These are phyloP conservation scores for Oreortyx pictus DNA, from an alignment of 2,797 vertebrate genomes.

Conservation along the genomic window DNA sequence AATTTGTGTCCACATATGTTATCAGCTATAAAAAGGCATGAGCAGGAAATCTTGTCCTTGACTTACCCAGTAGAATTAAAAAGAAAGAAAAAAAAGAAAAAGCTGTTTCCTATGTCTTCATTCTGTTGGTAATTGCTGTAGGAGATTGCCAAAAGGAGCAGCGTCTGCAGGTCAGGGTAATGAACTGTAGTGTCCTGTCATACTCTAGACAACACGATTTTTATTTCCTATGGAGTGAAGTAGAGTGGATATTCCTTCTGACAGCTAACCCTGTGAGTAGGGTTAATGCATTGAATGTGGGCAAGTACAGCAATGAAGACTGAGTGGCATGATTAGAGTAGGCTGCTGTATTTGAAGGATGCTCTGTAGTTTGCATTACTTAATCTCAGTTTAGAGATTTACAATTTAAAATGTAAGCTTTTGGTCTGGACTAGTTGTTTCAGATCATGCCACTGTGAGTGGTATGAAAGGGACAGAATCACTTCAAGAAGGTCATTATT, in stretches of 20 bases:
- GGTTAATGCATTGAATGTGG: not conserved
- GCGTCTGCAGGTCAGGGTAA: not conserved
- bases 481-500: not conserved
- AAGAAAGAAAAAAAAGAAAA: not conserved
- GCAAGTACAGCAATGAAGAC: not conserved
- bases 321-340: not conserved
- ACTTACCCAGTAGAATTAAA: not conserved
- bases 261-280: not conserved
- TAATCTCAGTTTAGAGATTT: not conserved
- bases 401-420: not conserved
- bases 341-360: rapidly evolving
- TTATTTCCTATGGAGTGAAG: constrained; percentile 24
- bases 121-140: constrained; percentile 38
- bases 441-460: not conserved
- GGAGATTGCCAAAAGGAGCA: constrained; percentile 9
- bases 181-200: not conserved
- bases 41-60: constrained; percentile 62
- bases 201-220: not conserved
- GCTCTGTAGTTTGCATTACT: not conserved
- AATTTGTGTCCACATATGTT: not conserved
- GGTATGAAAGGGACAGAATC: not conserved
- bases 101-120: constrained; percentile 55
- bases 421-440: not conserved
- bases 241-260: not conserved
- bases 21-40: constrained; percentile 48